A percentile compares a stretch with the other conserved stretches of the same genome.
phyloP scores from a whole-genome alignment of 2,113 vertebrate genomes.

The Lampris megalopsis region DNA sequence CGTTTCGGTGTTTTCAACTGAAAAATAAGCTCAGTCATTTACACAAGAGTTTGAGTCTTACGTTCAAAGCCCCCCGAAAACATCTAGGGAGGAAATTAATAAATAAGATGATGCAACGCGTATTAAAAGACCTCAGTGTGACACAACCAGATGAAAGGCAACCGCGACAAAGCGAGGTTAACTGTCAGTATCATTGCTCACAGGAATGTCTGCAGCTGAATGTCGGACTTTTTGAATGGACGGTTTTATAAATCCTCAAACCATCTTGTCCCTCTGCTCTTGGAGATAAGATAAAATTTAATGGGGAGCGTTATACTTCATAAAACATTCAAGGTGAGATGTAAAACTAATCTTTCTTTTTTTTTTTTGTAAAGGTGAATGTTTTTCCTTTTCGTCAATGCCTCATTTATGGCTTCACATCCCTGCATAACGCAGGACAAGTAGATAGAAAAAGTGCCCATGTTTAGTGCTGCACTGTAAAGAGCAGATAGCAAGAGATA shows the following conservation, averaged over 20 bases:
- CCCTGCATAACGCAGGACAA: slow-evolving; percentile 37
- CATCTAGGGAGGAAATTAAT: not conserved
- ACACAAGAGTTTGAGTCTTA: not conserved
- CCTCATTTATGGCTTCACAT: slow-evolving; percentile 35
- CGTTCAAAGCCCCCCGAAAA: not conserved
- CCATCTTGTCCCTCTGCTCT: not conserved
- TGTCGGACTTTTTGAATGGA: not conserved
- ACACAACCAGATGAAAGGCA: not conserved
- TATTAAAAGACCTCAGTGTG: not conserved
- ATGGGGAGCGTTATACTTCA: not conserved
- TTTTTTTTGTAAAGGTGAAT: not conserved
- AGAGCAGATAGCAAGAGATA: slow-evolving; percentile 65
- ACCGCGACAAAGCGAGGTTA: not conserved
- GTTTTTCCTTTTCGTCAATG: not conserved
- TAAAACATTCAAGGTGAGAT: slow-evolving; percentile 7
- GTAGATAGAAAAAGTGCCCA: slow-evolving; percentile 49
- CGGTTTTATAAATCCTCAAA: not conserved
- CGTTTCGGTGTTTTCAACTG: not conserved
- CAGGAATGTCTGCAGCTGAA: not conserved
- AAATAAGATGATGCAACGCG: not conserved
- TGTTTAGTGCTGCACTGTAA: slow-evolving; percentile 71
- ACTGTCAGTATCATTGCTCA: not conserved
- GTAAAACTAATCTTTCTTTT: not conserved
- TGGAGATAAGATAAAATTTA: not conserved
- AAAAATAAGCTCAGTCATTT: not conserved